phyloP scores from a whole-genome alignment of 2,888 invertebrate species.

The Elegia similella region DNA sequence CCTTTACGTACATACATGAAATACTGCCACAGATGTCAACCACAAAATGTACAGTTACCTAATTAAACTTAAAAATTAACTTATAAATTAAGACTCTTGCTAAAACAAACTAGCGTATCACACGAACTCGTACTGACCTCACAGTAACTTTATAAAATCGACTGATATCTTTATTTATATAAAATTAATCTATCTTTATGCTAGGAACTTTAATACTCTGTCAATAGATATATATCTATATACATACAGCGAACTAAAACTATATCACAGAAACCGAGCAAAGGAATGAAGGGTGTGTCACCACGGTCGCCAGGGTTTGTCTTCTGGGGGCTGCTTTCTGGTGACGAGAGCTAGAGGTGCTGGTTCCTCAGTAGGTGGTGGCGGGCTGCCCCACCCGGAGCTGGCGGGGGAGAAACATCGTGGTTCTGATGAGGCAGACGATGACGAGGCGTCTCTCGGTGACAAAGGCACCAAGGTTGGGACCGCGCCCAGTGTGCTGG shows the following conservation, averaged over 20 bases:
- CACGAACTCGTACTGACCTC: slow-evolving; percentile 15
- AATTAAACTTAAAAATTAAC: slow-evolving; percentile 28
- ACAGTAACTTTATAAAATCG: slow-evolving; percentile 11
- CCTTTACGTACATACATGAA: slow-evolving; percentile 53
- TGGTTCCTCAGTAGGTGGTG: slow-evolving; percentile 61
- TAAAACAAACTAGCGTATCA: slow-evolving; percentile 13
- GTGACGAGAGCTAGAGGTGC: slow-evolving; percentile 88
- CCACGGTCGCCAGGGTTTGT: slow-evolving; percentile 93
- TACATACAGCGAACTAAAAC: slow-evolving; percentile 25
- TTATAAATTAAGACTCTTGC: slow-evolving; percentile 20
- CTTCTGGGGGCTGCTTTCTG: slow-evolving; percentile 83
- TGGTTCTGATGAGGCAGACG: slow-evolving; percentile 84
- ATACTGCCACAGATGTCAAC: slow-evolving; percentile 80
- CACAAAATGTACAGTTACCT: slow-evolving; percentile 52
- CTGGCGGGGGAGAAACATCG: slow-evolving; percentile 83
- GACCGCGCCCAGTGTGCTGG: slow-evolving; percentile 75
- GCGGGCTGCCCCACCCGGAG: slow-evolving; percentile 72
- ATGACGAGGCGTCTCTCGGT: slow-evolving; percentile 87
- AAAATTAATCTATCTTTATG: slow-evolving; percentile 20
- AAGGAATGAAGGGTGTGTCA: slow-evolving; percentile 61
- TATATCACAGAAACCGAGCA: slow-evolving; percentile 45
- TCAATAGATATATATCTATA: slow-evolving; percentile 25
- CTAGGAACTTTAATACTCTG: slow-evolving; percentile 58
- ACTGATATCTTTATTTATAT: slow-evolving; percentile 12
- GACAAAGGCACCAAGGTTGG: slow-evolving; percentile 89